These are phyloP conservation scores for Anguilla japonica DNA, from an alignment of 2,113 vertebrate genomes.

Conservation along the genomic window DNA sequence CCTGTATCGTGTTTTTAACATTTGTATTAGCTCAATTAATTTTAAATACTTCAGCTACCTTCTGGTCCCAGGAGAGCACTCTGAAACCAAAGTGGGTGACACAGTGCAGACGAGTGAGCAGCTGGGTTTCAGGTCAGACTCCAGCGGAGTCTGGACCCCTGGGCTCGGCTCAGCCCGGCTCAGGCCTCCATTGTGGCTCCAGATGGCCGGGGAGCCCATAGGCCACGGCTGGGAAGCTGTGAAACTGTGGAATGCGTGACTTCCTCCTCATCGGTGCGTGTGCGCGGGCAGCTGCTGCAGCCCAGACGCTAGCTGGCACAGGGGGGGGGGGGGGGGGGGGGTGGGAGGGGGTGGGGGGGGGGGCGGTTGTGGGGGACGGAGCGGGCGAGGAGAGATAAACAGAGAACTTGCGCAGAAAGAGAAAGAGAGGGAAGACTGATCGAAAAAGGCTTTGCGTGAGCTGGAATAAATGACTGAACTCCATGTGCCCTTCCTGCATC, in stretches of 20 bases:
- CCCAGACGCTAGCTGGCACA: neutral
- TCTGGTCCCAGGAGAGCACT: neutral
- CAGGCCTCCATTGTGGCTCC: conserved; percentile 17
- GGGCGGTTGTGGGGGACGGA: neutral
- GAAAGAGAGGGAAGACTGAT: neutral
- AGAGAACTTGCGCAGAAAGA: neutral
- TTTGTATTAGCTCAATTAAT: no score
- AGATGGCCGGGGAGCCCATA: conserved; percentile 38
- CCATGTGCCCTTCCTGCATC: neutral
- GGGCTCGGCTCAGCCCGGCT: neutral
- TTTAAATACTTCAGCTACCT: no score
- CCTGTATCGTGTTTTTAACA: neutral
- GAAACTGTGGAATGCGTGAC: conserved; percentile 43
- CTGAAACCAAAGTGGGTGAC: neutral
- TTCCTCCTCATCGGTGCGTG: conserved; percentile 32
- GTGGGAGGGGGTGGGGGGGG: no score
- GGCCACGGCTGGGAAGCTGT: conserved; percentile 40
- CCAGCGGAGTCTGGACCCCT: neutral
- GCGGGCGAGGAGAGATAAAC: neutral
- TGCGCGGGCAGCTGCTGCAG: conserved; percentile 41
- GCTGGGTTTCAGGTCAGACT: neutral
- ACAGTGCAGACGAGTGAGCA: neutral
- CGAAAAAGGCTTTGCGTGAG: neutral
- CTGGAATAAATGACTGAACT: neutral
- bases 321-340: neutral